These are phyloP conservation scores for Diglossa cyanea DNA, from an alignment of 2,797 vertebrate genomes.

Conservation along the genomic window DNA sequence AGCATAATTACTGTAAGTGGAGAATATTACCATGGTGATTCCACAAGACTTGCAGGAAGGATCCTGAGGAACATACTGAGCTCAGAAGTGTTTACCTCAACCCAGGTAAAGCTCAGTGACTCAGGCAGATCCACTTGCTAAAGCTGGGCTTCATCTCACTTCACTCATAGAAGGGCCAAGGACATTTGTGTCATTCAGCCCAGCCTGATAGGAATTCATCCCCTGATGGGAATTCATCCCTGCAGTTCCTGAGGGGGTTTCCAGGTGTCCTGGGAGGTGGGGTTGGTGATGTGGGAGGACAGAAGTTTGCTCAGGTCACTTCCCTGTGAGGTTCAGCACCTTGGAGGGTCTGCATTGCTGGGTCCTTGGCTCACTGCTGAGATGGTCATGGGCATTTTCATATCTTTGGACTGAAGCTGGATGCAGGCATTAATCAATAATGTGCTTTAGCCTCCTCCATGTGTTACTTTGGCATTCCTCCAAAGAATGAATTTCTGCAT, in stretches of 20 bases:
- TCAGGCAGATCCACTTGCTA: neutral
- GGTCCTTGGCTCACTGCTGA: neutral
- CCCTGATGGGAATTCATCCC: neutral
- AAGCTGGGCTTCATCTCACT: neutral
- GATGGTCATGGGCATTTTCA: neutral
- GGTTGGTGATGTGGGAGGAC: neutral
- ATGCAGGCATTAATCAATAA: neutral
- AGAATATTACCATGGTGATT: constrained; percentile 15
- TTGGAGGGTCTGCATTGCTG: neutral
- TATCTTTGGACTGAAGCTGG: neutral
- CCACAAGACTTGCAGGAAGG: neutral
- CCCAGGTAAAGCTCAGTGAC: neutral
- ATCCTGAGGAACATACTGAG: neutral
- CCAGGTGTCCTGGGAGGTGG: neutral
- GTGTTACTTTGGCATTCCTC: neutral
- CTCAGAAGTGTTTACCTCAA: neutral
- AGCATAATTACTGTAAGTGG: neutral
- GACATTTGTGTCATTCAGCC: accelerated
- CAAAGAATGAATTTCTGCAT: neutral
- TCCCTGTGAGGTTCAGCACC: neutral
- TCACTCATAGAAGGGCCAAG: accelerated
- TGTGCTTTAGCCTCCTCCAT: neutral
- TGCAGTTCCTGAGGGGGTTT: neutral
- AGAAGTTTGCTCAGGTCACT: neutral
- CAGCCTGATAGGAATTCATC: neutral